Evolutionary conservation across 1,140 invertebrate genomes (phyloP).

Genomic region (Idris sp.): DNA sequence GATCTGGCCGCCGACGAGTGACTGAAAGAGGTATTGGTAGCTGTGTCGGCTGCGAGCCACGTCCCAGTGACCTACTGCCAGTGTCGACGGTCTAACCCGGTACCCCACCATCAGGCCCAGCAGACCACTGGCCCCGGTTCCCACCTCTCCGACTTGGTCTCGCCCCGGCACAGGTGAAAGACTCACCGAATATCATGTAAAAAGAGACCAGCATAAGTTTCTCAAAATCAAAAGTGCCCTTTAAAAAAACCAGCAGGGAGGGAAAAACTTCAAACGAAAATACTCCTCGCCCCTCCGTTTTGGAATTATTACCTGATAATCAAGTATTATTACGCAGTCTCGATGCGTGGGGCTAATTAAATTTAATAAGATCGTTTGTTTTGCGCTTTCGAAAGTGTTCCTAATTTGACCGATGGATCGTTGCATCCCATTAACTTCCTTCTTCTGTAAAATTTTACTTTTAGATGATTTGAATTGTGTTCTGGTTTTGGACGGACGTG

Average conservation of each 20-base stretch:
- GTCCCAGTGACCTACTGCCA: slow-evolving; percentile 77
- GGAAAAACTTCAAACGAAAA: slow-evolving; percentile 51
- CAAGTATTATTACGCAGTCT: slow-evolving; percentile 29
- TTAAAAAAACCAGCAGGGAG: slow-evolving; percentile 42
- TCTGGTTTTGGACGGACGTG: slow-evolving; percentile 14
- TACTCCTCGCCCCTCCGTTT: slow-evolving; percentile 19
- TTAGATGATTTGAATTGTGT: slow-evolving; percentile 35
- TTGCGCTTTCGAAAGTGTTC: slow-evolving; percentile 58
- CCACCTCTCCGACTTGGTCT: slow-evolving; percentile 48
- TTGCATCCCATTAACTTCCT: slow-evolving; percentile 45
- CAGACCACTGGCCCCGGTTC: slow-evolving; percentile 43
- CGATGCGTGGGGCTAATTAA: slow-evolving; percentile 28
- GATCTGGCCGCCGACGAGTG: slow-evolving; percentile 62
- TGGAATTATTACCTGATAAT: slow-evolving; percentile 33
- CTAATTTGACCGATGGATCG: slow-evolving; percentile 38
- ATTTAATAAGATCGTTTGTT: slow-evolving; percentile 49
- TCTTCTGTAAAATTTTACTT: slow-evolving; percentile 47
- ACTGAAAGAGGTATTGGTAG: slow-evolving; percentile 69
- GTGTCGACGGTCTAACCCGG: slow-evolving; percentile 50
- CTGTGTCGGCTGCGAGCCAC: slow-evolving; percentile 70
- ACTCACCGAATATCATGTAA: slow-evolving; percentile 52
- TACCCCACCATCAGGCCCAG: slow-evolving; percentile 31
- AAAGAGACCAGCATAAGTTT: slow-evolving; percentile 60
- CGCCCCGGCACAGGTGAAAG: slow-evolving; percentile 66
- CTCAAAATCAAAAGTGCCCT: no score